phyloP scores from a whole-genome alignment of 1,140 invertebrate species.

The Cydia splendana region DNA sequence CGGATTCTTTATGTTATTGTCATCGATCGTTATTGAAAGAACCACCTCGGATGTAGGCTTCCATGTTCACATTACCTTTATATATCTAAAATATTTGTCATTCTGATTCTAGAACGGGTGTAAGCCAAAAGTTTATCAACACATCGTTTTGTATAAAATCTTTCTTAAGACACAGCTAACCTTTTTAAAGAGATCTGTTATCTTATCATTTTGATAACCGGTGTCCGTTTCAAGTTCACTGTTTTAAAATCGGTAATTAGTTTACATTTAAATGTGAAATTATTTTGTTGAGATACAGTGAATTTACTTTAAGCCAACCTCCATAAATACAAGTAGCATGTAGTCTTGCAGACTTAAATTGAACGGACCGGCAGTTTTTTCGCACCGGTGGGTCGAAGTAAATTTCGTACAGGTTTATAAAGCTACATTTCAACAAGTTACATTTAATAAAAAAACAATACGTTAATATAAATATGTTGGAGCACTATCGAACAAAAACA shows the following conservation, averaged over 20 bases:
- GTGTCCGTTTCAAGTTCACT: not conserved
- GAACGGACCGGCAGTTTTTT: no score
- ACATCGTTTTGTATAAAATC: not conserved
- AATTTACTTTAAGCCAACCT: no score
- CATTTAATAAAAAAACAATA: no score
- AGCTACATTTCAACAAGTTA: no score
- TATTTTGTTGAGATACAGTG: not conserved
- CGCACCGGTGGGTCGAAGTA: no score
- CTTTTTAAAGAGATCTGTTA: not conserved
- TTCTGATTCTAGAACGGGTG: not conserved
- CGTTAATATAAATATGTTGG: no score
- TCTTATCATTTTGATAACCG: not conserved
- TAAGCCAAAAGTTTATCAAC: not conserved
- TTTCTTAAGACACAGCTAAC: not conserved
- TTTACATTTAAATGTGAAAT: not conserved
- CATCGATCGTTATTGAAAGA: conserved; percentile 18
- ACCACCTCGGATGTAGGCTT: not conserved
- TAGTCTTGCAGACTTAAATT: no score
- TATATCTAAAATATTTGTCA: not conserved
- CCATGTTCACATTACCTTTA: not conserved
- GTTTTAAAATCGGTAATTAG: not conserved
- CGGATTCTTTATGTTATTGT: conserved; percentile 30
- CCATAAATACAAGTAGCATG: no score
- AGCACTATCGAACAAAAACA: not conserved
- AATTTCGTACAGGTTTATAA: no score